Evolutionary conservation across 2,797 vertebrate species (phyloP).

Genomic region (Molossus alvarezi): DNA sequence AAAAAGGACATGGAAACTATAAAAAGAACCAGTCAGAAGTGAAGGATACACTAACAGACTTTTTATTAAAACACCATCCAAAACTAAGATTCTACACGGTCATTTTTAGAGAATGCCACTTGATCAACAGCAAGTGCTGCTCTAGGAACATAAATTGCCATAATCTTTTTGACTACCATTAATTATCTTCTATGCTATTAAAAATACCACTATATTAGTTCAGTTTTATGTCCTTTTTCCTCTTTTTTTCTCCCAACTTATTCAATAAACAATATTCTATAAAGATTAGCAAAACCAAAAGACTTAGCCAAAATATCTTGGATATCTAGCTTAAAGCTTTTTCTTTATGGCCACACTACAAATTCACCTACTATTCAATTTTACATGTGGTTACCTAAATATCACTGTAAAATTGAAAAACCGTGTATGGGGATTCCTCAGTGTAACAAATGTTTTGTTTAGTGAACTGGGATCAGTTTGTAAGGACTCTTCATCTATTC

Average conservation of each 20-base stretch:
- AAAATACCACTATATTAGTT: slow-evolving; percentile 24
- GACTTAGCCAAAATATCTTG: neutral
- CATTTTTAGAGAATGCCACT: slow-evolving; percentile 71
- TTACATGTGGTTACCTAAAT: neutral
- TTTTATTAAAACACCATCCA: slow-evolving; percentile 81
- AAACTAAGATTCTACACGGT: slow-evolving; percentile 85
- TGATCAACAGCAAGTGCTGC: slow-evolving; percentile 46
- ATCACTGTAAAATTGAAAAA: slow-evolving; percentile 1
- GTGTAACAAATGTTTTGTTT: neutral
- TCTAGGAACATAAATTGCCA: slow-evolving; percentile 57
- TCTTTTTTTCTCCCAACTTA: neutral
- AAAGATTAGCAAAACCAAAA: slow-evolving; percentile 58
- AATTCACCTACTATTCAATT: neutral
- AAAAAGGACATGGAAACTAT: neutral
- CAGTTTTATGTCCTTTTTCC: slow-evolving; percentile 62
- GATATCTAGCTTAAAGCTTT: neutral
- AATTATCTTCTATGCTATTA: neutral
- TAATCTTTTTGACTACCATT: slow-evolving; percentile 13
- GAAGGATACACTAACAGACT: neutral
- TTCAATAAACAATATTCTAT: slow-evolving; percentile 44
- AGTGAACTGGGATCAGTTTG: neutral
- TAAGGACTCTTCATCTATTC: neutral
- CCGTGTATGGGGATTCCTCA: neutral
- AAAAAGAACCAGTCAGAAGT: neutral
- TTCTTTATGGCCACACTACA: slow-evolving; percentile 4